Evolutionary conservation across 2,797 vertebrate genomes (phyloP).

Genomic region (Dipus sagitta): DNA sequence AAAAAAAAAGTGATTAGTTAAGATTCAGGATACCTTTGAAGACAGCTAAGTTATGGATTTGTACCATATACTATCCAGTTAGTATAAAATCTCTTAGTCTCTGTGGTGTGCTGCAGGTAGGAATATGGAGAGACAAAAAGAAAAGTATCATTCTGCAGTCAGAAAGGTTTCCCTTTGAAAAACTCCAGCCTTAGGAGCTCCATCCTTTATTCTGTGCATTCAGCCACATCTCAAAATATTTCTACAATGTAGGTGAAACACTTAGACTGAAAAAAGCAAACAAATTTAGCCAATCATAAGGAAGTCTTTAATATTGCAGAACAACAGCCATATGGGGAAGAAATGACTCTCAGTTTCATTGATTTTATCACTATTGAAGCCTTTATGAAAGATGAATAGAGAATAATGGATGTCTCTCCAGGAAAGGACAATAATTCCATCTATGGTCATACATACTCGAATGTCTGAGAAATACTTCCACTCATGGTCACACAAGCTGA

Average conservation of each 20-base stretch:
- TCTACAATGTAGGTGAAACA: background rate
- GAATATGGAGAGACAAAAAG: background rate
- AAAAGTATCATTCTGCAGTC: background rate
- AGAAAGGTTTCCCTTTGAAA: background rate
- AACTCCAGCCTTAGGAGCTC: background rate
- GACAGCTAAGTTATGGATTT: background rate
- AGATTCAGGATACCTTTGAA: background rate
- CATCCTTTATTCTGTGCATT: background rate
- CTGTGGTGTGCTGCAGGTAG: background rate
- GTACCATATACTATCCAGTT: background rate
- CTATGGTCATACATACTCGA: background rate
- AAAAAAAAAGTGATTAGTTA: background rate
- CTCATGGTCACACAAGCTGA: no score
- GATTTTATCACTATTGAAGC: background rate
- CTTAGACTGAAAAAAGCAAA: no score
- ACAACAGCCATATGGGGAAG: background rate
- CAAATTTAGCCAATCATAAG: no score
- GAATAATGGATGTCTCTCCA: background rate
- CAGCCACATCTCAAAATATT: background rate
- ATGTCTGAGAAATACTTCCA: no score
- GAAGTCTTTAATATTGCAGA: background rate
- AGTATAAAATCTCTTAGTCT: background rate
- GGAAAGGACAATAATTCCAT: background rate
- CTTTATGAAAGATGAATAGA: background rate
- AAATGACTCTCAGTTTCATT: background rate